A percentile compares a stretch with the other conserved stretches of the same genome.
These are phyloP conservation scores for Chymomyza procnemis DNA, from an alignment of 2,888 invertebrate genomes.

Conservation along the genomic window DNA sequence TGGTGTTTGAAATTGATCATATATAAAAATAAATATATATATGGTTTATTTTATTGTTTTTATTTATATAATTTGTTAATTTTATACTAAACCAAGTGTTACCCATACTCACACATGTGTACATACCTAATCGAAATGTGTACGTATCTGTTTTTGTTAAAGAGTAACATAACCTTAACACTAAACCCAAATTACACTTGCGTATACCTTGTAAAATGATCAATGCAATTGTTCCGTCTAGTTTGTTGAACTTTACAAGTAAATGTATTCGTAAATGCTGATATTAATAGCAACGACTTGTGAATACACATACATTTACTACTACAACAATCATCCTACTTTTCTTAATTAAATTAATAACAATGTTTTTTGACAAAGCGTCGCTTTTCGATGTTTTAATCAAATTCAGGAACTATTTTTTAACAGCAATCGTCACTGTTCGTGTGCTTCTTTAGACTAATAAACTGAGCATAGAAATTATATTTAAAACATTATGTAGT, in stretches of 20 bases:
- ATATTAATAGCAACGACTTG: conserved; percentile 22
- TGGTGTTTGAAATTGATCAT: not conserved
- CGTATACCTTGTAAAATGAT: not conserved
- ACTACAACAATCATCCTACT: not conserved
- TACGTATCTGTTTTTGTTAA: not conserved
- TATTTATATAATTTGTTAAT: not conserved
- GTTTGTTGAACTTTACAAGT: conserved; percentile 30
- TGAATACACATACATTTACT: conserved; percentile 11
- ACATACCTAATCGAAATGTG: not conserved
- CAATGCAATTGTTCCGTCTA: conserved; percentile 27
- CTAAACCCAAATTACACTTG: not conserved
- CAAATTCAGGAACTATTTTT: too few relatives aligned
- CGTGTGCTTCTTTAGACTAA: too few relatives aligned
- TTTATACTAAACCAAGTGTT: not conserved
- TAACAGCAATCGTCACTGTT: too few relatives aligned
- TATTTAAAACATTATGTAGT: too few relatives aligned
- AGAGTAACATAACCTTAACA: not conserved
- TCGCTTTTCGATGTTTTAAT: too few relatives aligned
- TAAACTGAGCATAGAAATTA: too few relatives aligned
- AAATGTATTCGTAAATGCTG: conserved; percentile 38
- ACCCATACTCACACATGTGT: not conserved
- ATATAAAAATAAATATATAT: too few relatives aligned
- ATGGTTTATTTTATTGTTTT: too few relatives aligned
- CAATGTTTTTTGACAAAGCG: too few relatives aligned
- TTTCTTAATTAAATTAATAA: not conserved